These are phyloP conservation scores for Taurulus bubalis DNA, from an alignment of 2,113 vertebrate species.

Conservation along the genomic window DNA sequence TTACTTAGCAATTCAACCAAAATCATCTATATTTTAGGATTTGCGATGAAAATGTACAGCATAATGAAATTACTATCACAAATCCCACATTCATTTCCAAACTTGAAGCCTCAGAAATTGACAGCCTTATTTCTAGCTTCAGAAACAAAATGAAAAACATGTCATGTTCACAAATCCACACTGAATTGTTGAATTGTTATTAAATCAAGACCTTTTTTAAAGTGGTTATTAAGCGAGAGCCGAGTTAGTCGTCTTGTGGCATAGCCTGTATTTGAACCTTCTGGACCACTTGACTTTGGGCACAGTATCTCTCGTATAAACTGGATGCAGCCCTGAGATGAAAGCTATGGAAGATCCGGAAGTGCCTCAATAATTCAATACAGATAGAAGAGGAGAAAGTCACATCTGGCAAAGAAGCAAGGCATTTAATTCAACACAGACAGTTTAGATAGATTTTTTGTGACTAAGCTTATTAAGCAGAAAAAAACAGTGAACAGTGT, in stretches of 20 bases:
- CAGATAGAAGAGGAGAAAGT: conserved; percentile 82
- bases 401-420: conserved; percentile 77
- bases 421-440: conserved; percentile 79
- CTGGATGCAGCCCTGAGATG: conserved; percentile 76
- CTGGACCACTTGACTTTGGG: conserved; percentile 56
- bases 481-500: conserved; percentile 28
- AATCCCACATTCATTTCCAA: conserved; percentile 8
- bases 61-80: conserved; percentile 8
- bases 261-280: conserved; percentile 74
- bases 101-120: background rate
- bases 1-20: conserved; percentile 10
- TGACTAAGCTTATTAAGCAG: conserved; percentile 60
- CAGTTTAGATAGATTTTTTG: conserved; percentile 63
- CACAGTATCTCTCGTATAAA: conserved; percentile 68
- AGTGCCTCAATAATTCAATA: conserved; percentile 81
- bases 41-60: background rate
- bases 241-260: conserved; percentile 31
- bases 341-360: conserved; percentile 80
- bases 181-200: conserved; percentile 40
- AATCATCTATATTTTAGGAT: conserved; percentile 21
- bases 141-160: conserved; percentile 17
- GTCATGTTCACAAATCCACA: conserved; percentile 54
- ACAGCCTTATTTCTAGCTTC: conserved; percentile 13
- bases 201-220: conserved; percentile 37
- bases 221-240: conserved; percentile 16